Base-by-base conservation (phyloP, 64 coral and sea anemone species). In the Porites lutea region DNA sequence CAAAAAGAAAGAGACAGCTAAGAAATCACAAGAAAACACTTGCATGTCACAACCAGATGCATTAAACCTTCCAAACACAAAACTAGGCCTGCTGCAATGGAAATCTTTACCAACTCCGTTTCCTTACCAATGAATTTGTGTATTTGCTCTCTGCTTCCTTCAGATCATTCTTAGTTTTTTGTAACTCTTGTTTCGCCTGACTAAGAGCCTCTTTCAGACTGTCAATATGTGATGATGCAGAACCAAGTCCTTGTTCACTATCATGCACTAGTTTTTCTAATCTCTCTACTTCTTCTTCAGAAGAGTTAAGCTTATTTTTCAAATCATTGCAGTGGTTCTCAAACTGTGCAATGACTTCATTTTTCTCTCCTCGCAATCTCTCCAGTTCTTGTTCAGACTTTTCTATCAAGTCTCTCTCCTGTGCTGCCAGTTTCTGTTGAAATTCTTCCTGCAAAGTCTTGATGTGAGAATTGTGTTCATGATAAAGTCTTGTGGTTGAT, bases 181-280 rank as follows among this genome's bases (percentile, higher is more conserved):
- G 50, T 59, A 93, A 74, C 10, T 78, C 82, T 15, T 94, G 88
- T 62, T 79, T 94, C 72, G 87, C 74, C 45, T 96, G 72, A 67
- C 47, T 66, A 65, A 96, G 86, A 52, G 74, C 74, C 27, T 96
- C 9, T 46, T 98, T 95, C 47, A 98, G 52, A 27, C 53, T 90
- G 13, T 62, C 67, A 47, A 98, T 88, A 79, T 95, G 89, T 20
- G 91, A 93, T 27, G 94, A 96, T 13, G 95, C 94, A 55, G 97
- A 98, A 12, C 97, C 94, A 49, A 98, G 91, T 55, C 97, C 97
- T 70, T 84, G 87, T 73, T 98, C 97, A 79, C 97, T 90, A 59
- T 98, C 91, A 55, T 86, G 76, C 22, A 98, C 91, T n/a, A 91
- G 20, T 18, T 51, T 87, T 67, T 87, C 78, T 57, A 98, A 78